Percentiles rank a stretch among this genome's conserved stretches.
Conservation (phyloP, 2,797 vertebrate species). For the Pteronotus mesoamericanus region DNA sequence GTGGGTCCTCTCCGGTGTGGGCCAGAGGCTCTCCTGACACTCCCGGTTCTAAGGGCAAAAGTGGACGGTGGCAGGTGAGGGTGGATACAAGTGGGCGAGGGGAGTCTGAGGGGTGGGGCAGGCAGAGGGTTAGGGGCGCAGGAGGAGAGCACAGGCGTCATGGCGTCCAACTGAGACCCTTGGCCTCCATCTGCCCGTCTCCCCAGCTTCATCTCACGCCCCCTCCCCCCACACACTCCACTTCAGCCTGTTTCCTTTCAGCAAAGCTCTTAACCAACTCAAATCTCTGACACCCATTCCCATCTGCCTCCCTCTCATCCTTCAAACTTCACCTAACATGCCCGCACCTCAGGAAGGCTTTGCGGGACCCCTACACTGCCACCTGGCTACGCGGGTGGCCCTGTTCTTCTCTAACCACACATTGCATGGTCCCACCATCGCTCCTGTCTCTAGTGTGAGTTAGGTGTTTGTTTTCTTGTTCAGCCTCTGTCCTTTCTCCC, state of each 20-base stretch:
- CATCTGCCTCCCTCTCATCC: background rate
- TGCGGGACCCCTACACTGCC: background rate
- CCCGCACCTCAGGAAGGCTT: background rate
- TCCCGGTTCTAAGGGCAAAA: background rate
- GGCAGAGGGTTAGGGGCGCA: rapidly evolving
- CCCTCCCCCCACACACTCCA: background rate
- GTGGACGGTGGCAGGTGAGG: background rate
- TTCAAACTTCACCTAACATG: background rate
- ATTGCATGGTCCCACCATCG: background rate
- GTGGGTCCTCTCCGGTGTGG: background rate
- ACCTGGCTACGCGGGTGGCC: background rate
- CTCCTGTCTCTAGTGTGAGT: background rate
- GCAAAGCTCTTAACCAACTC: background rate
- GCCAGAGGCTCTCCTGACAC: background rate
- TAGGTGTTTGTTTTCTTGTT: background rate
- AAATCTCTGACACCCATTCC: background rate
- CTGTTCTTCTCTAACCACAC: background rate
- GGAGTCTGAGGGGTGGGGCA: rapidly evolving
- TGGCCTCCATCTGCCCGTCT: background rate
- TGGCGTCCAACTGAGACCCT: background rate
- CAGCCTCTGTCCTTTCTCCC: background rate
- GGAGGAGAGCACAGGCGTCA: background rate
- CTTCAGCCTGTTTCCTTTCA: background rate
- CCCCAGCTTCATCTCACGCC: background rate
- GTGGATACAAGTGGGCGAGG: background rate